A percentile compares a stretch with the other conserved stretches of the same genome.
phyloP scores from a whole-genome alignment of 2,888 invertebrate genomes.

The Melanostoma scalare region DNA sequence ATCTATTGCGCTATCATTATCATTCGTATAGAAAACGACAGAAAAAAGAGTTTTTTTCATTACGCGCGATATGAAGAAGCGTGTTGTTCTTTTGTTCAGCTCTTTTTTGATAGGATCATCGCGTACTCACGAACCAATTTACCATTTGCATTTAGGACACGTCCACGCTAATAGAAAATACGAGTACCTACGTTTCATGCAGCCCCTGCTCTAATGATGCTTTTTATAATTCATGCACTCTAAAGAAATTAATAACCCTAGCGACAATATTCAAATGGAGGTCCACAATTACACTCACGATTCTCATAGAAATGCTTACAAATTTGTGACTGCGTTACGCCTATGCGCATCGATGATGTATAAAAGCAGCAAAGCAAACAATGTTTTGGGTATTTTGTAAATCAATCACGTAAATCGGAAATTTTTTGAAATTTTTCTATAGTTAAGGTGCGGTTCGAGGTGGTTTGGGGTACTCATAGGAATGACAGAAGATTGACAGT shows the following conservation, averaged over 20 bases:
- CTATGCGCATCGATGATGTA: constrained; percentile 52
- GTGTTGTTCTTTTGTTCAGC: constrained; percentile 28
- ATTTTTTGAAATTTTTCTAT: constrained; percentile 48
- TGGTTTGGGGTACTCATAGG: constrained; percentile 50
- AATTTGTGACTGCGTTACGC: constrained; percentile 51
- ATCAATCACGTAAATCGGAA: constrained; percentile 71
- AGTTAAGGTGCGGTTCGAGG: constrained; percentile 60
- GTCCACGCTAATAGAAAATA: constrained; percentile 59
- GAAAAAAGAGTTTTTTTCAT: constrained; percentile 45
- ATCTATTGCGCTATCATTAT: constrained; percentile 54
- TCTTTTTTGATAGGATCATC: constrained; percentile 43
- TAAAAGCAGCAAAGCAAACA: not conserved
- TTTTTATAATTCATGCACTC: constrained; percentile 42
- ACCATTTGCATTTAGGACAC: constrained; percentile 54
- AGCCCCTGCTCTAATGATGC: constrained; percentile 15
- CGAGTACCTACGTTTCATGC: constrained; percentile 11
- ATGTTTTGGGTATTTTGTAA: constrained; percentile 51
- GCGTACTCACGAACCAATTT: constrained; percentile 52
- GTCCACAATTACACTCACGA: constrained; percentile 52
- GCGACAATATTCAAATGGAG: constrained; percentile 56
- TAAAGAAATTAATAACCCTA: constrained; percentile 36
- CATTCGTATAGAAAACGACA: constrained; percentile 51
- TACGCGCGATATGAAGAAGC: constrained; percentile 44
- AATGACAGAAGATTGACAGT: constrained; percentile 45
- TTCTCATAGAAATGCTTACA: constrained; percentile 38